A percentile compares a stretch with the other conserved stretches of the same genome.
These are phyloP conservation scores for Meloidogyne floridensis DNA, from an alignment of 1,140 invertebrate genomes.

Conservation along the genomic window DNA sequence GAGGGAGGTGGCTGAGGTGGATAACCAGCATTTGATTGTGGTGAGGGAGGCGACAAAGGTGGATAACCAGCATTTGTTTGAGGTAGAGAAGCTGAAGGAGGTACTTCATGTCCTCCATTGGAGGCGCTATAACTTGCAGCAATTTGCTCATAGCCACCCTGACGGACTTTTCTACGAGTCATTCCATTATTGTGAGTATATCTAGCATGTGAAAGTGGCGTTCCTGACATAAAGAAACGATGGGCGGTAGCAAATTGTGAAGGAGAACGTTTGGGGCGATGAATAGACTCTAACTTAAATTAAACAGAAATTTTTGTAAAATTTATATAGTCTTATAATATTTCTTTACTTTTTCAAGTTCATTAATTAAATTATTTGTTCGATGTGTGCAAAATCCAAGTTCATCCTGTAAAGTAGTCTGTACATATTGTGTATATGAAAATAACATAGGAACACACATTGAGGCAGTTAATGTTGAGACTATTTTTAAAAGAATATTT, in stretches of 20 bases:
- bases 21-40: background rate
- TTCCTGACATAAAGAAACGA: slow-evolving; percentile 25
- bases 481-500: slow-evolving; percentile 14
- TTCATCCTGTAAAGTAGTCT: slow-evolving; percentile 52
- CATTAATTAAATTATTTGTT: slow-evolving; percentile 40
- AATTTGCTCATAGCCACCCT: slow-evolving; percentile 25
- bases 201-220: background rate
- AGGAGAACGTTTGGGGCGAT: slow-evolving; percentile 16
- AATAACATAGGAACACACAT: slow-evolving; percentile 56
- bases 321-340: too few relatives aligned
- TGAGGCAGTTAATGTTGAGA: slow-evolving; percentile 57
- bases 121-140: slow-evolving; percentile 11
- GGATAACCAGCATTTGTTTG: background rate
- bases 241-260: slow-evolving; percentile 5
- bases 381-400: slow-evolving; percentile 57
- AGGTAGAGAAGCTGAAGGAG: background rate
- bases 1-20: slow-evolving; percentile 18
- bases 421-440: slow-evolving; percentile 59
- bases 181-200: background rate
- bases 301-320: too few relatives aligned
- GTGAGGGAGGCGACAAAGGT: slow-evolving; percentile 9
- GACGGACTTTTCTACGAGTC: slow-evolving; percentile 16
- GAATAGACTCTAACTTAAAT: slow-evolving; percentile 20
- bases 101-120: slow-evolving; percentile 8
- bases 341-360: slow-evolving; percentile 32